Percentiles rank a stretch among this genome's conserved stretches.
phyloP scores from a whole-genome alignment of 2,888 invertebrate genomes.

The Celastrina argiolus region DNA sequence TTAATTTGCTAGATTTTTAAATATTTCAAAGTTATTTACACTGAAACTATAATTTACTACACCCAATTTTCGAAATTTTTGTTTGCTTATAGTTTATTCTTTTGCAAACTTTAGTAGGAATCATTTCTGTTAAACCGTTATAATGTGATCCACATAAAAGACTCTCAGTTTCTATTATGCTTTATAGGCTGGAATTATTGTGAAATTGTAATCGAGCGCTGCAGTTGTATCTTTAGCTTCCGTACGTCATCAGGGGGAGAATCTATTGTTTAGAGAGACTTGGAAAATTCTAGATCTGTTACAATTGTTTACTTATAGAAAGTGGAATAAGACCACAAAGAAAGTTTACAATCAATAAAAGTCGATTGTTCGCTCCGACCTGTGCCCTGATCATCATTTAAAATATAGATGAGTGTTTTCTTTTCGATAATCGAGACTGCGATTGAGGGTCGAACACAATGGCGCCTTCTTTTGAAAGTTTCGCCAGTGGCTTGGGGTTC shows the following conservation, averaged over 20 bases:
- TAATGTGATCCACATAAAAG: background rate
- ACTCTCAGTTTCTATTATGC: conserved; percentile 4
- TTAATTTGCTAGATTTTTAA: too few species aligned
- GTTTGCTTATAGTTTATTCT: too few species aligned
- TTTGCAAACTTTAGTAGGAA: too few species aligned
- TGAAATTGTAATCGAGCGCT: conserved; percentile 13
- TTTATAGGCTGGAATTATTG: conserved; percentile 11
- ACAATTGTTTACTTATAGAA: conserved; percentile 7
- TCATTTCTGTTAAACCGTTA: background rate
- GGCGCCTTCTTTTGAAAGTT: conserved; percentile 59
- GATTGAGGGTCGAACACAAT: conserved; percentile 72
- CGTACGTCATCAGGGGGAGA: conserved; percentile 9
- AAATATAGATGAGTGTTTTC: conserved; percentile 78
- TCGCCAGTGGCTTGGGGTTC: conserved; percentile 59
- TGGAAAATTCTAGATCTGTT: conserved; percentile 14
- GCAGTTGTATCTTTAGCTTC: conserved; percentile 9
- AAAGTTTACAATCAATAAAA: conserved; percentile 70
- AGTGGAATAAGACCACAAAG: conserved; percentile 46
- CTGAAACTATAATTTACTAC: too few species aligned
- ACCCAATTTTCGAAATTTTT: too few species aligned
- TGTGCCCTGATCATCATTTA: conserved; percentile 73
- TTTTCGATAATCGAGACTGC: conserved; percentile 75
- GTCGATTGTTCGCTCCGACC: conserved; percentile 57
- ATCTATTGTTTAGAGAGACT: conserved; percentile 9
- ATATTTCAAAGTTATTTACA: too few species aligned